A percentile compares a stretch with the other conserved stretches of the same genome.
Evolutionary conservation across 2,888 invertebrate genomes (phyloP).

Genomic region (Xiphydria camelus): DNA sequence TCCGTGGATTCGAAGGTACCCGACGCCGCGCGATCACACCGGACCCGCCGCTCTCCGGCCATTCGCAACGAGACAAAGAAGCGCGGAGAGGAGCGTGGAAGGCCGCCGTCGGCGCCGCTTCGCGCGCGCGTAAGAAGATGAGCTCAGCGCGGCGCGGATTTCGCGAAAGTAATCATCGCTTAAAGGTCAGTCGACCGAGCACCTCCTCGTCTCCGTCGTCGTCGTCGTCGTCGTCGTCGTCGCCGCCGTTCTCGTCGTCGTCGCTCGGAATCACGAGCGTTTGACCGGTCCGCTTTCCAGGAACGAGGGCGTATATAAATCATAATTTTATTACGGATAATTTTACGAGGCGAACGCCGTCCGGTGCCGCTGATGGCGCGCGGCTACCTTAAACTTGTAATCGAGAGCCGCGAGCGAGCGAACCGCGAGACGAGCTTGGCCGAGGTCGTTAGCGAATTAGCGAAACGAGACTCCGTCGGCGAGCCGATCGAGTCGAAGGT

Average conservation of each 20-base stretch:
- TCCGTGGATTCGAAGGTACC: too few relatives aligned
- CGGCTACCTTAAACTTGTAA: conserved; percentile 43
- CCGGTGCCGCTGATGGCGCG: conserved; percentile 27
- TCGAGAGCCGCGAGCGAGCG: conserved; percentile 24
- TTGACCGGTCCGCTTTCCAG: conserved; percentile 44
- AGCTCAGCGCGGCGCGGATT: too few relatives aligned
- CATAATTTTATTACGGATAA: conserved; percentile 43
- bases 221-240: too few relatives aligned
- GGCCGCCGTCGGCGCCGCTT: too few relatives aligned
- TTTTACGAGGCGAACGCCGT: conserved; percentile 47
- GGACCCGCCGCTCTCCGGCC: too few relatives aligned
- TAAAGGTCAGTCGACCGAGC: conserved; percentile 31
- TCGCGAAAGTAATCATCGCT: conserved; percentile 23
- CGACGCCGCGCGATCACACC: too few relatives aligned
- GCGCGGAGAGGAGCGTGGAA: background rate
- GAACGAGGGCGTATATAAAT: conserved; percentile 30
- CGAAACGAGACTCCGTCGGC: conserved; percentile 20
- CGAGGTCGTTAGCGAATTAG: conserved; percentile 26
- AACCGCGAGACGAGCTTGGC: conserved; percentile 1
- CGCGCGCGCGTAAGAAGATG: too few relatives aligned
- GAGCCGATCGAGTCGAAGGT: conserved; percentile 14
- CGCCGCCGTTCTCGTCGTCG: too few relatives aligned
- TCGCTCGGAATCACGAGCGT: conserved; percentile 24
- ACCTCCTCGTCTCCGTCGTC: too few relatives aligned
- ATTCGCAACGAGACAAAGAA: conserved; percentile 3